phyloP scores from a whole-genome alignment of 2,797 vertebrate genomes.

The Ceryle rudis region DNA sequence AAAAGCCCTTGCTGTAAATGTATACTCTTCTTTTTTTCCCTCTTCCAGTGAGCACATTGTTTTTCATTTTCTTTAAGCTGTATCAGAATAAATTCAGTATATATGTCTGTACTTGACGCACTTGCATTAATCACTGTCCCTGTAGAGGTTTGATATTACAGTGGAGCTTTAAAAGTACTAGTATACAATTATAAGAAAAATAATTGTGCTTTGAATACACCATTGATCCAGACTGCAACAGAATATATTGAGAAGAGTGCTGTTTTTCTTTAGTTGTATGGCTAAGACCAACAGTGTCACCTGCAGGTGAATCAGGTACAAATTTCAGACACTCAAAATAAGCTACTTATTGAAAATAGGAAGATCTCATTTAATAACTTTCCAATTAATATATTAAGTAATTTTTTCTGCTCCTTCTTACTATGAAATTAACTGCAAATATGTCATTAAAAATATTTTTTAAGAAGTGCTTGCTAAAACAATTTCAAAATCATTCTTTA shows the following conservation, averaged over 20 bases:
- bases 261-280: neutral
- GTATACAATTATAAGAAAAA: constrained; percentile 16
- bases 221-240: constrained; percentile 45
- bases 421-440: neutral
- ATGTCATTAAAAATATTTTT: neutral
- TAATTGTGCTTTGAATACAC: constrained; percentile 26
- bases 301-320: constrained; percentile 69
- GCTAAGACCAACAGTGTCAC: constrained; percentile 77
- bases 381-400: neutral
- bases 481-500: neutral
- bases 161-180: neutral
- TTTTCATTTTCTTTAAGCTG: constrained; percentile 29
- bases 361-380: neutral
- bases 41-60: neutral
- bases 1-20: neutral
- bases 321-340: neutral
- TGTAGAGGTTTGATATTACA: constrained; percentile 1
- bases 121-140: constrained; percentile 52
- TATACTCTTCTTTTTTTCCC: neutral
- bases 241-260: neutral
- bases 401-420: neutral
- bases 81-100: constrained; percentile 28
- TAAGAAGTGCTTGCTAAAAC: neutral
- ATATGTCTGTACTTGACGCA: neutral
- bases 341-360: neutral